Base-by-base conservation (phyloP, 2,888 invertebrate genomes). In the Colletes collaris region DNA sequence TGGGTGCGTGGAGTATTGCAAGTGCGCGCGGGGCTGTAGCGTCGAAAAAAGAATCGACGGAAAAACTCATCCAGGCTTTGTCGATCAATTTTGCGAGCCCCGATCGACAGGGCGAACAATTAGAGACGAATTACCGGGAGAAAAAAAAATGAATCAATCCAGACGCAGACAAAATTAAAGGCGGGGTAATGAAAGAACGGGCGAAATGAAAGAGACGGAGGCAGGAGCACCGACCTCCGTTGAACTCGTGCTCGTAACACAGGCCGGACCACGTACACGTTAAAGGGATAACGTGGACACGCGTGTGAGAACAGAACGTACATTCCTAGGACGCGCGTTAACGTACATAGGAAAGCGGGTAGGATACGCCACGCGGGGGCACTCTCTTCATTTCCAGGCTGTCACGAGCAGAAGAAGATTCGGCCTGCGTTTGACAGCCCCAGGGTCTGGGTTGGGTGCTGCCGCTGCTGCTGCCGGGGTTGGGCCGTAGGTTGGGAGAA, bases 361-460 rank as follows among this genome's bases (percentile, higher is more conserved):
- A 89, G 88, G 88, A 89, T 90, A 89, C 89, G 87, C 83, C 83
- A 87, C 86, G 88, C 89, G 89, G 89, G 89, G 89, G 89, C 87
- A 90, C 91, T 93, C 92, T 92, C 93, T 93, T 93, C 93, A 93
- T 93, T 93, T 93, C 90, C 91, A 91, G 91, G 89, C 91, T 91
- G 91, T 91, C 91, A 91, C 90, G 90, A 91, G 86, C 91, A 91
- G 91, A 91, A 92, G 92, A 93, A 93, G 93, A 93, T 92, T 92
- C 91, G 90, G 90, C 88, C 92, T 93, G 93, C 89, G 91, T 91
- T 92, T 93, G 93, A 93, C 93, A 93, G 93, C 91, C 92, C 91
- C 91, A 92, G 92, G 91, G 91, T 91, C 91, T 91, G 91, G 91
- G 92, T 90, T 90, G 91, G 91, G 89, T 90, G 79, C 60, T 64